These are phyloP conservation scores for Apodemia mormo DNA, from an alignment of 2,888 invertebrate species.

Conservation along the genomic window DNA sequence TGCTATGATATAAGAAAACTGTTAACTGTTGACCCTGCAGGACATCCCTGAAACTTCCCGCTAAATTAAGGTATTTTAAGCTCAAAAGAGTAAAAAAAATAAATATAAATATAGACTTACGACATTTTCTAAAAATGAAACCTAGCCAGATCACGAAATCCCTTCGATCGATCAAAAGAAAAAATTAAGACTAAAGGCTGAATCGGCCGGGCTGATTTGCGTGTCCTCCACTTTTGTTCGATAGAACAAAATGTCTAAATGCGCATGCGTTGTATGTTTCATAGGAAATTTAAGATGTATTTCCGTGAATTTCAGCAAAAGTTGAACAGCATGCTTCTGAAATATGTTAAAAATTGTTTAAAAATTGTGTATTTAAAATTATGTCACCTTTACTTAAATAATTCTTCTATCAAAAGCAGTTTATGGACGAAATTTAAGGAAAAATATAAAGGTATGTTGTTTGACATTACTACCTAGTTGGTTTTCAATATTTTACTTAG, in stretches of 20 bases:
- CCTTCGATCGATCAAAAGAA: neutral
- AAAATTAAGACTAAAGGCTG: neutral
- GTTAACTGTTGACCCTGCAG: too few relatives aligned
- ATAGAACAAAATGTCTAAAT: neutral
- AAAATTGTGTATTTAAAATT: neutral
- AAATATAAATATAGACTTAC: too few relatives aligned
- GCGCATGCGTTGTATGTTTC: slow-evolving; percentile 12
- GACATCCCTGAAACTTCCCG: too few relatives aligned
- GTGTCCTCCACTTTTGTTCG: neutral
- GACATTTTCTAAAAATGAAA: too few relatives aligned
- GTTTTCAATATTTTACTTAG: too few relatives aligned
- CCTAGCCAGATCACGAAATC: too few relatives aligned
- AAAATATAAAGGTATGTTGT: slow-evolving; percentile 1
- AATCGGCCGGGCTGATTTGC: too few relatives aligned
- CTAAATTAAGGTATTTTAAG: too few relatives aligned
- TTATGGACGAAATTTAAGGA: slow-evolving; percentile 3
- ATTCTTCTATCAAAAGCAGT: neutral
- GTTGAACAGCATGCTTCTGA: neutral
- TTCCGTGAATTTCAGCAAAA: neutral
- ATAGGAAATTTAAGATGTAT: neutral
- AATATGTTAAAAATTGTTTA: neutral
- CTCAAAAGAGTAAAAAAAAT: too few relatives aligned
- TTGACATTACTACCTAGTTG: neutral
- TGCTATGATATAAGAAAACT: too few relatives aligned
- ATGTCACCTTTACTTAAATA: neutral